These are phyloP conservation scores for Danaus melanippus DNA, from an alignment of 1,140 invertebrate genomes.

Conservation along the genomic window DNA sequence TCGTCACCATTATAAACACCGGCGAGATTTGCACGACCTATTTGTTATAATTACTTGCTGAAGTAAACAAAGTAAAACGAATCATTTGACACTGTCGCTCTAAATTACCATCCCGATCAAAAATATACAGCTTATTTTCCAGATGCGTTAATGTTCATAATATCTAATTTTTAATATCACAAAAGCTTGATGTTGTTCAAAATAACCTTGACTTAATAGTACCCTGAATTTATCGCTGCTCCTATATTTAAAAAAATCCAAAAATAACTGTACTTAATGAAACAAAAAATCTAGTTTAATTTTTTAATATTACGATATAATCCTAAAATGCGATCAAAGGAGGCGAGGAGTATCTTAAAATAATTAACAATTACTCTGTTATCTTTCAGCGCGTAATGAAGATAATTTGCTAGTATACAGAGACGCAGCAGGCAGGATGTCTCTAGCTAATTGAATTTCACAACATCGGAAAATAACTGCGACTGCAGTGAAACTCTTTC, in stretches of 20 bases:
- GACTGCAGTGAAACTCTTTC: conserved; percentile 46
- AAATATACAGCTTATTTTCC: conserved; percentile 27
- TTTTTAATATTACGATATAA: conserved; percentile 25
- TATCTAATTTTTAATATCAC: conserved; percentile 45
- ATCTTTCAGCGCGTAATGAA: conserved; percentile 46
- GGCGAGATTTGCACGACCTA: conserved; percentile 36
- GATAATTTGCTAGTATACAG: conserved; percentile 54
- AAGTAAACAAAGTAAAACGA: conserved; percentile 48
- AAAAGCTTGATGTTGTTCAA: not conserved
- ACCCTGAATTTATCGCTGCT: not conserved
- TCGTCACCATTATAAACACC: conserved; percentile 30
- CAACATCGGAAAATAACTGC: conserved; percentile 48
- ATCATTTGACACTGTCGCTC: conserved; percentile 50
- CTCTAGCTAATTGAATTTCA: conserved; percentile 56
- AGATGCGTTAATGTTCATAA: conserved; percentile 36
- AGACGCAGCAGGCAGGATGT: conserved; percentile 38
- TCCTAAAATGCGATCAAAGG: conserved; percentile 17
- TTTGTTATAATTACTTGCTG: conserved; percentile 49
- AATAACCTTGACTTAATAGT: conserved; percentile 9
- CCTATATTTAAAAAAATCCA: not conserved
- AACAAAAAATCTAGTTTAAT: too few species aligned
- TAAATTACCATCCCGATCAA: conserved; percentile 34
- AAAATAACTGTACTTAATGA: too few species aligned
- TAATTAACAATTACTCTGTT: conserved; percentile 59
- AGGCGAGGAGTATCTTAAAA: conserved; percentile 40